Percentiles rank a stretch among this genome's conserved stretches.
Evolutionary conservation across 2,888 invertebrate genomes (phyloP).

Genomic region (Apoderus coryli): DNA sequence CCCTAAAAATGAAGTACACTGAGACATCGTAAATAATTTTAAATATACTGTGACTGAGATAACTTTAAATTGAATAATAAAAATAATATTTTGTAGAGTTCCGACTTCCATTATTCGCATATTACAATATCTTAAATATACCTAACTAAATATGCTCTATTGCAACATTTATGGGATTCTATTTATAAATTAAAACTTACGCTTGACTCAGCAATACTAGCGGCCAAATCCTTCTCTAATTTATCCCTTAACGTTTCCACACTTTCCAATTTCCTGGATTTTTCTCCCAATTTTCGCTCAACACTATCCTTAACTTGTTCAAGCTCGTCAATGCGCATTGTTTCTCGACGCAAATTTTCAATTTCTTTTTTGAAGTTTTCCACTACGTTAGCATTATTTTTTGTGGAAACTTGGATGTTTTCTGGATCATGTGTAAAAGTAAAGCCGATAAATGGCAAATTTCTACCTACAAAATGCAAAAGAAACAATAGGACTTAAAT

Average conservation of each 20-base stretch:
- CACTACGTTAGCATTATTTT: not conserved
- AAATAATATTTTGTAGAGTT: no score
- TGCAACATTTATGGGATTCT: no score
- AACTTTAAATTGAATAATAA: no score
- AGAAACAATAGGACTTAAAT: no score
- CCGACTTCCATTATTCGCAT: no score
- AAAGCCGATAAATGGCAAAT: constrained; percentile 61
- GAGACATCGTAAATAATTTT: no score
- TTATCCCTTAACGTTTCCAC: constrained; percentile 40
- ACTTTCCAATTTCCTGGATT: constrained; percentile 29
- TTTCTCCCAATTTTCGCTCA: constrained; percentile 32
- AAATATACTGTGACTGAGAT: no score
- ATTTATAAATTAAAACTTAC: no score
- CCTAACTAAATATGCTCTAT: no score
- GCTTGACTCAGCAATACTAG: constrained; percentile 40
- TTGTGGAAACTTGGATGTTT: not conserved
- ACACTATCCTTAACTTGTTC: constrained; percentile 41
- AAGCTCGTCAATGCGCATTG: constrained; percentile 31
- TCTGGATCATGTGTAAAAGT: constrained; percentile 20
- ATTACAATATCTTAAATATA: no score
- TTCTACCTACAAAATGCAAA: no score
- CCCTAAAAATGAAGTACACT: no score
- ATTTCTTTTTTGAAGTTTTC: not conserved
- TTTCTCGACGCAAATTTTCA: not conserved
- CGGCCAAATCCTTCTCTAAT: constrained; percentile 47